Evolutionary conservation across 2,113 vertebrate genomes (phyloP), one percentile per base, ranked within the genome.

Genomic region (Syrmaticus mikado): DNA sequence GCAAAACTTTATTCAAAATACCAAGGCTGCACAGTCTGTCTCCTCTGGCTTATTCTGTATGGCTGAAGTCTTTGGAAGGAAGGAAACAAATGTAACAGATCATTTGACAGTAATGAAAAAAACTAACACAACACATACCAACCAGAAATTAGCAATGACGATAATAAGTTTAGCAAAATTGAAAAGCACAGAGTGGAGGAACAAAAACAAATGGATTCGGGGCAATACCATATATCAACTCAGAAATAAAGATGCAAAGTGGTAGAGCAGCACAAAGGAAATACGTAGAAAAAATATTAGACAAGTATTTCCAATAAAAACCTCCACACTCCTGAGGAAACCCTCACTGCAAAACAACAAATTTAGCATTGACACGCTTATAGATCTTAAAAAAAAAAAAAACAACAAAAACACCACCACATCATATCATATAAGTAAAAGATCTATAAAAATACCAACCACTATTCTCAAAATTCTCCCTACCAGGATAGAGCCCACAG

Each of bases 111-210:
- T 53, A 77, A 87, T 1, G 11, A 76, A 11, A 34, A 40, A 24
- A 50, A 50, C 48, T 24, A 80, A 91, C 18, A 52, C 11, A 84
- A n/a, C 27, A 70, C n/a, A 3, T 30, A 87, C 19, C 38, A 73
- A 62, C 21, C 20, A 85, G 65, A 62, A 89, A 53, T 2, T 0
- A 4, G 20, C 10, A 76, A 82, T 25, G 1, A 81, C 0, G 0
- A 65, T 24, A 82, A 1, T 40, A 73, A 61, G 20, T n/a, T 85
- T 17, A 87, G 36, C 14, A 95, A 50, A 91, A 57, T 1, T 67
- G 48, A 73, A 70, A 87, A 92, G 32, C n/a, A 72, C 13, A 60
- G 53, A 1, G 1, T 43, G 36, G 22, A 93, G 80, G 38, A 94
- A 71, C 8, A 5, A 72, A 82, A 83, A 60, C 20, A 82, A 78